Evolutionary conservation across 2,888 invertebrate species (phyloP).

Genomic region (Melinaea menophilus): DNA sequence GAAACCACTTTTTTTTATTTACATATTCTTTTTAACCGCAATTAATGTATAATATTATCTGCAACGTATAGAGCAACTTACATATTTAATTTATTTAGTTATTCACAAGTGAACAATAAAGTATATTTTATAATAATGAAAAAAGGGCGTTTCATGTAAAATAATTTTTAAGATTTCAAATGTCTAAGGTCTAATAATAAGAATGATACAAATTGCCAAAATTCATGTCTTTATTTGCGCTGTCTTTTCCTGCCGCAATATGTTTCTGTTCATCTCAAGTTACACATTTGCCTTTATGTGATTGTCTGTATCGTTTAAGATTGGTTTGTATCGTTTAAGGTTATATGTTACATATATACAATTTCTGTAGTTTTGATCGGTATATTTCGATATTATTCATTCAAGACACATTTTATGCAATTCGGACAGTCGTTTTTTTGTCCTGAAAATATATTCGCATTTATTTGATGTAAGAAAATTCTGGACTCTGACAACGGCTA

Average conservation of each 20-base stretch:
- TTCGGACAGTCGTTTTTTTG: too few relatives aligned
- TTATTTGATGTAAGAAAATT: too few relatives aligned
- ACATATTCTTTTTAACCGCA: neutral
- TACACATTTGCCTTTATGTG: neutral
- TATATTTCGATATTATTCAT: too few relatives aligned
- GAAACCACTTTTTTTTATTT: neutral
- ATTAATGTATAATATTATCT: neutral
- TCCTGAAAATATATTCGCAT: too few relatives aligned
- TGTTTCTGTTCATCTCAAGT: neutral
- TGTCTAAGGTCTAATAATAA: neutral
- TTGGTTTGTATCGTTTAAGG: too few relatives aligned
- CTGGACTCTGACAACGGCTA: too few relatives aligned
- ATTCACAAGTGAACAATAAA: neutral
- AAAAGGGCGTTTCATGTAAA: neutral
- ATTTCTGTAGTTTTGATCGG: too few relatives aligned
- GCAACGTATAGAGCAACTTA: neutral
- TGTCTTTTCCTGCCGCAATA: neutral
- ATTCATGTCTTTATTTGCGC: slow-evolving; percentile 1
- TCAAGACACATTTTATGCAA: too few relatives aligned
- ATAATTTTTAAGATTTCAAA: neutral
- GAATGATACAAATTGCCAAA: neutral
- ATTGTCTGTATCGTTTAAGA: too few relatives aligned
- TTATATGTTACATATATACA: too few relatives aligned
- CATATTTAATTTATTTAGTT: slow-evolving; percentile 6
- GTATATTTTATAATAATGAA: neutral